phyloP scores from a whole-genome alignment of 1,140 invertebrate genomes.

The Drosophila arawakana region DNA sequence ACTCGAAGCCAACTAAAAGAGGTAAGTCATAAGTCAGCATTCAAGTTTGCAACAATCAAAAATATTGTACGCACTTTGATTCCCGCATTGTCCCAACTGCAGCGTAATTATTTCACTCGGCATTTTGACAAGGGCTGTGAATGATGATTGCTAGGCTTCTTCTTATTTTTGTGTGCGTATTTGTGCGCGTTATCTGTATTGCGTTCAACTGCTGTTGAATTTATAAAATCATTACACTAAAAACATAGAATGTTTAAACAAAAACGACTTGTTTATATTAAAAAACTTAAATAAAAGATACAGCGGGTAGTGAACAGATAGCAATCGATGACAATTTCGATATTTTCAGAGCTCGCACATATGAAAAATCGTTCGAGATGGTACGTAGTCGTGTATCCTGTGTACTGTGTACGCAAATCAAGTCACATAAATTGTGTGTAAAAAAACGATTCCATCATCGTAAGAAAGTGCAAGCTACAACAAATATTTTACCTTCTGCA shows the following conservation, averaged over 20 bases:
- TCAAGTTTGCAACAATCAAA: neutral
- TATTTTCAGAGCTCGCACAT: neutral
- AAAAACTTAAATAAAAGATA: slow-evolving; percentile 64
- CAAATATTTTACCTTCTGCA: too few species aligned
- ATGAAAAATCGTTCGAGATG: neutral
- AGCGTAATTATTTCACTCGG: slow-evolving; percentile 99
- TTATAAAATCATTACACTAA: slow-evolving; percentile 28
- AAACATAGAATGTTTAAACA: slow-evolving; percentile 4
- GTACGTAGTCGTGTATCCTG: too few species aligned
- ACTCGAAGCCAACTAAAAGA: slow-evolving; percentile 97
- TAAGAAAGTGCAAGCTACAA: too few species aligned
- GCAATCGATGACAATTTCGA: slow-evolving; percentile 28
- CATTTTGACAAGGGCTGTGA: slow-evolving; percentile 87
- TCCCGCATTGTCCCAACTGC: slow-evolving; percentile 99
- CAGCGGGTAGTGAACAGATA: slow-evolving; percentile 57
- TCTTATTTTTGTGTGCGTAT: neutral
- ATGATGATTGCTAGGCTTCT: slow-evolving; percentile 1
- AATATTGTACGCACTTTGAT: slow-evolving; percentile 93
- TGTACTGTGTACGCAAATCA: too few species aligned
- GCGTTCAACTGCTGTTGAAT: slow-evolving; percentile 16
- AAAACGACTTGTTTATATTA: slow-evolving; percentile 34
- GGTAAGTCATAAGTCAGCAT: neutral
- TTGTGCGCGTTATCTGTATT: slow-evolving; percentile 10
- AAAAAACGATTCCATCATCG: too few species aligned
- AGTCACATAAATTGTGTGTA: neutral